Evolutionary conservation across 2,797 vertebrate species (phyloP).

Genomic region (Scomberomorus guttatus): DNA sequence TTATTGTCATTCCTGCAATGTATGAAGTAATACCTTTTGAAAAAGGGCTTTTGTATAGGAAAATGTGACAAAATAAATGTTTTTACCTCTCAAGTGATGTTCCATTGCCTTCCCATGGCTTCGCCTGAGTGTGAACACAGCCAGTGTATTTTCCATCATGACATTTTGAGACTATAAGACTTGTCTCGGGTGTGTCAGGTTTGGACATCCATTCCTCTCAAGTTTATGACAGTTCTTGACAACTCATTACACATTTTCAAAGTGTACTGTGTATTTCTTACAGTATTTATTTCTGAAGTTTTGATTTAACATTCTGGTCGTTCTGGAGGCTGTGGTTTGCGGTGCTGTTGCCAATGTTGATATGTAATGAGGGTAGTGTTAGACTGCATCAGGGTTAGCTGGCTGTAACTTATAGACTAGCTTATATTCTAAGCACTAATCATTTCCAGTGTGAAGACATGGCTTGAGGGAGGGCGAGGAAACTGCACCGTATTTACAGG

Average conservation of each 20-base stretch:
- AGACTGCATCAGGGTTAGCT: background rate
- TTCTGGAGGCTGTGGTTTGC: background rate
- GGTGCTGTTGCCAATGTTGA: background rate
- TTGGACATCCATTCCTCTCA: background rate
- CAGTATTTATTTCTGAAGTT: background rate
- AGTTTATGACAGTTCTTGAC: background rate
- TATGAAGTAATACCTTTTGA: slow-evolving; percentile 91
- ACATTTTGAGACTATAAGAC: background rate
- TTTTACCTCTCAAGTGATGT: slow-evolving; percentile 84
- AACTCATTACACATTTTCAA: background rate
- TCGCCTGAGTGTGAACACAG: slow-evolving; percentile 10
- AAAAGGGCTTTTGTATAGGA: slow-evolving; percentile 91
- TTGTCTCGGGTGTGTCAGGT: background rate
- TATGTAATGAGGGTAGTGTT: background rate
- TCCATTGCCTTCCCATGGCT: slow-evolving; percentile 22
- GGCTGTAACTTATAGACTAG: background rate
- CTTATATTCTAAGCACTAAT: background rate
- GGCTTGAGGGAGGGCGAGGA: background rate
- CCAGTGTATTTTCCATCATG: background rate
- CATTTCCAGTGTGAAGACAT: background rate
- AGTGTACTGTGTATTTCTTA: background rate
- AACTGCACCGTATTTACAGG: background rate
- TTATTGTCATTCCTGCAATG: slow-evolving; percentile 87
- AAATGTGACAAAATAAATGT: slow-evolving; percentile 94
- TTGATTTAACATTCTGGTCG: background rate